Base-by-base conservation (phyloP, 1,140 invertebrate species). In the Thrips palmi region DNA sequence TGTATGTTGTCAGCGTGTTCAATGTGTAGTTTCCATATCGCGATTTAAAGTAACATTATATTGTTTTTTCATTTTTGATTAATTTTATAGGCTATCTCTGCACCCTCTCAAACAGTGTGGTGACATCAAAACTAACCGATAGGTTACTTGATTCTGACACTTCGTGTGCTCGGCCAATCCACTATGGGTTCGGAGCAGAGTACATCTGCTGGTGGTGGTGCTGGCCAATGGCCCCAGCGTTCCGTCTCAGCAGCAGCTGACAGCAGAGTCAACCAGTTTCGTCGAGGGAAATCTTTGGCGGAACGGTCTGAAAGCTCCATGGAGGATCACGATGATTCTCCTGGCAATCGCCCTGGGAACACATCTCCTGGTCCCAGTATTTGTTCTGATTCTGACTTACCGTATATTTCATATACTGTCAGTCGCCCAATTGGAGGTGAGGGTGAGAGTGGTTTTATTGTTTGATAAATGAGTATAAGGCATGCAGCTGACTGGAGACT, bases 331-430 rank as follows among this genome's bases (percentile, higher is more conserved):
- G 24, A 36, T 10, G 46, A 45, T 24, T 22, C 14, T 22, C 44
- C 46, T n/a, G n/a, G n/a, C n/a, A n/a, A n/a, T n/a, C 29, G 46
- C 12, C 46, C 46, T 5, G 67, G 72, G 11, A 78, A 76, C 37
- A 76, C 67, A 1, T 82, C 78, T 12, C 84, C 84, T 1, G 77
- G 83, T 3, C 76, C 82, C 0, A 88, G 83, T 49, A 74, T 89
- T 21, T 88, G 84, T 52, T 83, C 78, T 0, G 82, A 86, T 55
- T 77, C 79, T 0, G 88, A 94, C 55, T 64, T 93, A 40, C 88
- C 89, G 0, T 96, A 93, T 51, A 87, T 93, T 49, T 89, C 87
- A 1, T 93, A 91, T 45, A 91, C 86, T 0, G 81, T 88, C 1
- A 89, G 89, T 54, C 65, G 83, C 44, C 86, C 87, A 10, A 92